These are phyloP conservation scores for Pandemis heparana DNA, from an alignment of 2,888 invertebrate genomes.

Conservation along the genomic window DNA sequence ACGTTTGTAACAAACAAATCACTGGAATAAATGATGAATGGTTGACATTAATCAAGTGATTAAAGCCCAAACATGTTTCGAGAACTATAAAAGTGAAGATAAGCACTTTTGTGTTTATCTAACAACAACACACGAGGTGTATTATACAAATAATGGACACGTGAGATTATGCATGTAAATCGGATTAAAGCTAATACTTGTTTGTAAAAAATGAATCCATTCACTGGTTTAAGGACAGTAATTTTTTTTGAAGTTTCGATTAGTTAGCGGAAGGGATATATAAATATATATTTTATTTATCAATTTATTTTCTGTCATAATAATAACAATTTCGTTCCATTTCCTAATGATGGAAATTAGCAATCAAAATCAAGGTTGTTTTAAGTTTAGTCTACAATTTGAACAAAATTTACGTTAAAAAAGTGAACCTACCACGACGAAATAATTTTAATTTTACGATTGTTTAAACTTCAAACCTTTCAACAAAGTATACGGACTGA, in stretches of 20 bases:
- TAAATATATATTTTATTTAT: neutral
- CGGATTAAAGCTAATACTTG: slow-evolving; percentile 69
- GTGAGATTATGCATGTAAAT: slow-evolving; percentile 68
- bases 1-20: slow-evolving; percentile 17
- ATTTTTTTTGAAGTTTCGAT: neutral
- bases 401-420: neutral
- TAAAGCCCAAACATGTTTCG: slow-evolving; percentile 27
- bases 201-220: slow-evolving; percentile 56
- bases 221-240: slow-evolving; percentile 35
- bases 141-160: slow-evolving; percentile 49
- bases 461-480: slow-evolving; percentile 28
- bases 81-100: slow-evolving; percentile 32
- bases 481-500: slow-evolving; percentile 27
- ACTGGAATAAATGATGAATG: slow-evolving; percentile 27
- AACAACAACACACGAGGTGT: slow-evolving; percentile 11
- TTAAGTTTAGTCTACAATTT: neutral
- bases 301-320: neutral
- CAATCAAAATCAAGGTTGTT: slow-evolving; percentile 37
- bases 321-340: neutral
- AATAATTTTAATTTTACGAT: slow-evolving; percentile 19
- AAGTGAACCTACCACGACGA: slow-evolving; percentile 23
- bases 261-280: neutral
- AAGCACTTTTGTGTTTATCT: slow-evolving; percentile 36
- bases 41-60: slow-evolving; percentile 32
- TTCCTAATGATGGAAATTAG: neutral